A percentile compares a stretch with the other conserved stretches of the same genome.
Conservation (phyloP, 2,797 vertebrate species). For the Molossus alvarezi region DNA sequence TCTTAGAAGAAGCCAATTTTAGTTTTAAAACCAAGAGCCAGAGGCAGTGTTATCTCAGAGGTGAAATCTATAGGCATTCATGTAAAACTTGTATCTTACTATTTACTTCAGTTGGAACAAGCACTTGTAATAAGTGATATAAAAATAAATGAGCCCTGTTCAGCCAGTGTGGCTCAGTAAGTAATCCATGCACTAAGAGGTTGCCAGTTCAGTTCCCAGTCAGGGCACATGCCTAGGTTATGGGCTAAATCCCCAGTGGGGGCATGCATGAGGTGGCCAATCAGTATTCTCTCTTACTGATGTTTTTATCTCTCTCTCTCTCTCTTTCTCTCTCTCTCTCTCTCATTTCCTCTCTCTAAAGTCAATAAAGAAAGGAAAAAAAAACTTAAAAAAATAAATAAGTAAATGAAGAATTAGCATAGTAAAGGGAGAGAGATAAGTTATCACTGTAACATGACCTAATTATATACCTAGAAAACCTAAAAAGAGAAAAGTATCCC, state of each 20-base stretch:
- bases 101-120: not conserved
- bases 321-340: too few relatives aligned
- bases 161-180: too few relatives aligned
- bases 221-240: too few relatives aligned
- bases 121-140: not conserved
- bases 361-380: too few relatives aligned
- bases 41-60: not conserved
- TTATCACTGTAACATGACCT: not conserved
- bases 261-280: too few relatives aligned
- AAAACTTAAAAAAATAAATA: too few relatives aligned
- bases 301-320: too few relatives aligned
- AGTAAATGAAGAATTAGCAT: not conserved
- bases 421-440: not conserved
- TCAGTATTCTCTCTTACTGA: too few relatives aligned
- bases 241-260: too few relatives aligned
- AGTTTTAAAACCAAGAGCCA: slow-evolving; percentile 15
- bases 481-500: not conserved
- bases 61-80: not conserved
- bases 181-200: too few relatives aligned
- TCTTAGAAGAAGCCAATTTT: not conserved
- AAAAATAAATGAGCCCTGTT: not conserved
- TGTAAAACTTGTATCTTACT: not conserved
- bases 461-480: not conserved
- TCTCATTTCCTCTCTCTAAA: too few relatives aligned
- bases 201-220: too few relatives aligned